These are phyloP conservation scores for Toxonevra muliebris DNA, from an alignment of 2,888 invertebrate genomes.

Conservation along the genomic window DNA sequence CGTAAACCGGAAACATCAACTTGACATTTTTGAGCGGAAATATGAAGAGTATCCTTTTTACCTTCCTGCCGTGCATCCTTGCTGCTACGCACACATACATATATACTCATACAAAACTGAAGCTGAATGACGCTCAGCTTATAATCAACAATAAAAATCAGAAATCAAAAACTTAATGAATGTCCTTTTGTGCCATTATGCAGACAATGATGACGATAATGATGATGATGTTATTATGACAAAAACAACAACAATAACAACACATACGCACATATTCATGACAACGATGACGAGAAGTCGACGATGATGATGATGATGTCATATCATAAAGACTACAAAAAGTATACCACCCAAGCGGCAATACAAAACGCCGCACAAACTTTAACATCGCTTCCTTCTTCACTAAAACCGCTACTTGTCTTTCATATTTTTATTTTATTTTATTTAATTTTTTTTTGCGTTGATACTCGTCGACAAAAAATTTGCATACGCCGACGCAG, in stretches of 20 bases:
- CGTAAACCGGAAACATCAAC: conserved; percentile 57
- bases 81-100: too few relatives aligned
- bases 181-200: conserved; percentile 55
- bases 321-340: too few relatives aligned
- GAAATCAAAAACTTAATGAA: conserved; percentile 62
- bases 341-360: neutral
- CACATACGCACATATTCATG: neutral
- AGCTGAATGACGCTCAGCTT: conserved; percentile 16
- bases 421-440: too few relatives aligned
- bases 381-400: neutral
- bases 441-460: too few relatives aligned
- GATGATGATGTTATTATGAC: neutral
- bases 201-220: neutral
- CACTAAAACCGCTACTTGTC: neutral
- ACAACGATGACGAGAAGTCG: neutral
- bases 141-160: conserved; percentile 53
- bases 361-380: neutral
- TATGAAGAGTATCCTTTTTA: conserved; percentile 28
- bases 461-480: neutral
- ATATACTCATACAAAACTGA: too few relatives aligned
- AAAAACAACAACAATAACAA: neutral
- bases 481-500: neutral
- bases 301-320: neutral
- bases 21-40: conserved; percentile 60
- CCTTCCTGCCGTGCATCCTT: neutral